Percentiles rank a stretch among this genome's conserved stretches.
These are phyloP conservation scores for Rostratula benghalensis DNA, from an alignment of 2,113 vertebrate species.

Conservation along the genomic window DNA sequence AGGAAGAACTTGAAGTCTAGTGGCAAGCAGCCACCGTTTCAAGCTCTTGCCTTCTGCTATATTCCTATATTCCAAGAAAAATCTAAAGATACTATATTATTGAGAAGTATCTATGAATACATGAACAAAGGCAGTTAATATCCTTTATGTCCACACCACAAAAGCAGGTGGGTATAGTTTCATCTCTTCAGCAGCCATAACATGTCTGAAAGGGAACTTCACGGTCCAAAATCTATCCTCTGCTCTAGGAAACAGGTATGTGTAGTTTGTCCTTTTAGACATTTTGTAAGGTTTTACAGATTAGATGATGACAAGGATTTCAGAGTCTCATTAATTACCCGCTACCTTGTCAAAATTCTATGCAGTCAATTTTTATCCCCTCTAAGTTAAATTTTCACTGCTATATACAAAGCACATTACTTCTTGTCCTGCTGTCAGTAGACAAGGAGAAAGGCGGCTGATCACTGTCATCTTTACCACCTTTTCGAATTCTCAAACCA, in stretches of 20 bases:
- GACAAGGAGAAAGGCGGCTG: neutral
- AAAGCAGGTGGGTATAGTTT: neutral
- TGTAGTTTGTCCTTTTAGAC: neutral
- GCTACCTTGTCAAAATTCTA: neutral
- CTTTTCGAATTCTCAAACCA: neutral
- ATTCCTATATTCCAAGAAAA: neutral
- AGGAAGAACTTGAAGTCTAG: neutral
- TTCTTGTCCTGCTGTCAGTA: neutral
- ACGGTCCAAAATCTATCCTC: neutral
- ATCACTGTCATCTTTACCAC: neutral
- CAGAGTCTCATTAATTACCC: neutral
- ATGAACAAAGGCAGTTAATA: neutral
- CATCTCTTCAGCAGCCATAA: neutral
- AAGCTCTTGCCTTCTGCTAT: neutral
- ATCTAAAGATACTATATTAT: neutral
- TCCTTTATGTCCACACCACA: neutral
- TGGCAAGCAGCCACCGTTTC: neutral
- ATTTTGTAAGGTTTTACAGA: neutral
- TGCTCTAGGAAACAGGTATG: neutral
- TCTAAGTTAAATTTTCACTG: neutral
- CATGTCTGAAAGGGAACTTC: neutral
- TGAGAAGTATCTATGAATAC: neutral
- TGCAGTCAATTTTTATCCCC: neutral
- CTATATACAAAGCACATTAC: neutral
- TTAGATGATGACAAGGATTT: neutral